phyloP scores from a whole-genome alignment of 2,888 invertebrate genomes.

The Salticus scenicus region DNA sequence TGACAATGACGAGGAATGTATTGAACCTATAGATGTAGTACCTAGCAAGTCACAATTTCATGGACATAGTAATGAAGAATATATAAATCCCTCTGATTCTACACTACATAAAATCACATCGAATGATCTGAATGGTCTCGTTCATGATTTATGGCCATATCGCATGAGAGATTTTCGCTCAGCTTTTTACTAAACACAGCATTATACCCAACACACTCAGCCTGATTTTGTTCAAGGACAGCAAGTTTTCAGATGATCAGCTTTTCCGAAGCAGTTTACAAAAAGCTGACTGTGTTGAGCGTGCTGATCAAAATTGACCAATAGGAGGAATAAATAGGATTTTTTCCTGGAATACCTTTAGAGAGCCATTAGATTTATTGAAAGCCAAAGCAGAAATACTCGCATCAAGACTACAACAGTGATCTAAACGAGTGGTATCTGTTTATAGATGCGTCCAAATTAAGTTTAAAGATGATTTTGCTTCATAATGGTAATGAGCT shows the following conservation, averaged over 20 bases:
- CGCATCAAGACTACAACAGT: neutral
- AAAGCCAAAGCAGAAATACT: neutral
- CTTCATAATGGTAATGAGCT: conserved; percentile 16
- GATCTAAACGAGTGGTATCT: neutral
- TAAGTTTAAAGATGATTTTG: neutral
- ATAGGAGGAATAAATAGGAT: too few species aligned
- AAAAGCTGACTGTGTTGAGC: too few species aligned
- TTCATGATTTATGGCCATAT: too few species aligned
- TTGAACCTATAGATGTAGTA: neutral
- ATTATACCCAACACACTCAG: too few species aligned
- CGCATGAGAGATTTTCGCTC: too few species aligned
- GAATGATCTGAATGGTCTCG: neutral
- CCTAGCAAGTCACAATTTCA: neutral
- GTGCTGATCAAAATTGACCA: too few species aligned
- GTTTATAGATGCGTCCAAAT: neutral
- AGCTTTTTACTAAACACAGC: too few species aligned
- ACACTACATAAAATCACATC: neutral
- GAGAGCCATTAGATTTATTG: neutral
- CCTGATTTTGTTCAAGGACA: too few species aligned
- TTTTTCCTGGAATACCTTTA: too few species aligned
- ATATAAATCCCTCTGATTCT: neutral
- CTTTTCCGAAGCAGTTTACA: too few species aligned
- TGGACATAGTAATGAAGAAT: neutral
- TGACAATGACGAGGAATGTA: neutral
- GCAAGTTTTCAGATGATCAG: too few species aligned